phyloP scores from a whole-genome alignment of 1,140 invertebrate species.

The Tigriopus japonicus region DNA sequence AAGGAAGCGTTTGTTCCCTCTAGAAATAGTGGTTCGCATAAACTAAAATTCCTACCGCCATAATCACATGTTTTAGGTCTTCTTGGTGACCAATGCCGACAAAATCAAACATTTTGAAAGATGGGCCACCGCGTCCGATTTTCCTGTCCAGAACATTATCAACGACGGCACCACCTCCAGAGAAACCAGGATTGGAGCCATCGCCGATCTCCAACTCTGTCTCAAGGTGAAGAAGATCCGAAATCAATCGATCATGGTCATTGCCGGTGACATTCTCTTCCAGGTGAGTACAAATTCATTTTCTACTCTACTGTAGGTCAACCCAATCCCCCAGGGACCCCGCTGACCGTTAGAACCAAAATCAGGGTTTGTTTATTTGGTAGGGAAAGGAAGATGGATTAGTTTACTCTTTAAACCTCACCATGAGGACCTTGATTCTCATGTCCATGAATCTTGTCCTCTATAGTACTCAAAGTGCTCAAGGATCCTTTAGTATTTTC shows the following conservation, averaged over 20 bases:
- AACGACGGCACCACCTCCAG: constrained; percentile 22
- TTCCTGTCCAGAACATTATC: constrained; percentile 22
- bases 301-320: not conserved
- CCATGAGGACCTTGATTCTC: too few relatives aligned
- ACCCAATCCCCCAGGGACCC: too few relatives aligned
- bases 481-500: too few relatives aligned
- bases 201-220: constrained; percentile 20
- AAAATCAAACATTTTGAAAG: constrained; percentile 24
- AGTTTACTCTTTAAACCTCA: too few relatives aligned
- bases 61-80: constrained; percentile 18
- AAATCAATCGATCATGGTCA: constrained; percentile 20
- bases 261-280: constrained; percentile 23
- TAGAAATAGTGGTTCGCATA: too few relatives aligned
- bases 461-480: too few relatives aligned
- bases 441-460: too few relatives aligned
- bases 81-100: constrained; percentile 23
- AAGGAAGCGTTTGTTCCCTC: too few relatives aligned
- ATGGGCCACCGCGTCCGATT: constrained; percentile 23
- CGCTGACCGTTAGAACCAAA: too few relatives aligned
- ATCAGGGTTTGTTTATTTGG: too few relatives aligned
- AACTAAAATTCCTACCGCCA: too few relatives aligned
- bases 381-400: too few relatives aligned
- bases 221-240: constrained; percentile 19
- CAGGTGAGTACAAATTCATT: constrained; percentile 16
- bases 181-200: constrained; percentile 19